Base-by-base conservation (phyloP, 1,140 invertebrate genomes). In the Chironomus tepperi region DNA sequence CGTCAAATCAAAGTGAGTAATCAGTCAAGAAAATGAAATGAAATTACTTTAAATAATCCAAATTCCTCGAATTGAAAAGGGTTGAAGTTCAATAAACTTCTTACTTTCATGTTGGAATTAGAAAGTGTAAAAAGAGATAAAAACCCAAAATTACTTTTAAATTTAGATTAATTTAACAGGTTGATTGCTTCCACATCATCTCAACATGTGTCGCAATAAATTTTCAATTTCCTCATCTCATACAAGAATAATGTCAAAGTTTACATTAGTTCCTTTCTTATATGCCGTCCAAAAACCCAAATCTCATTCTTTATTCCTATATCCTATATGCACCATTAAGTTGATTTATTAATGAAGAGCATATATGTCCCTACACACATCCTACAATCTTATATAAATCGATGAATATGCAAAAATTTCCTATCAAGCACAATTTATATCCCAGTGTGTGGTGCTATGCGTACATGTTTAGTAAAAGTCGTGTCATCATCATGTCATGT, bases 261-360 rank as follows among this genome's bases (percentile, higher is more conserved):
- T n/a, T 57, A n/a, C 5, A 15, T 57, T 12, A 12, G 43, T n/a
- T 34, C 15, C 47, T 57, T 57, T 57, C 1, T 57, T 57, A 1
- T 57, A 12, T 57, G 12, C 10, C n/a, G 47, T 57, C 12, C 47
- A n/a, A n/a, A n/a, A n/a, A n/a, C n/a, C 47, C 47, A 12, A 57
- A 57, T n/a, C n/a, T 57, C 47, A 57, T 57, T 12, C 15, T 9
- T 57, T 12, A 3, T 57, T 57, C 47, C n/a, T 12, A n/a, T 57
- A n/a, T 57, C n/a, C 47, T 57, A n/a, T n/a, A 57, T 57, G 47
- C 47, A 57, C 47, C 47, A 57, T 57, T 57, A 57, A 57, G n/a
- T 57, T 57, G 47, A 57, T 57, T 57, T 57, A 57, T 57, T 57
- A 57, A 57, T n/a, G 12, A 57, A 12, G n/a, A 57, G 47, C 12